These are phyloP conservation scores for Calliphora vicina DNA, from an alignment of 1,140 invertebrate species.

Conservation along the genomic window DNA sequence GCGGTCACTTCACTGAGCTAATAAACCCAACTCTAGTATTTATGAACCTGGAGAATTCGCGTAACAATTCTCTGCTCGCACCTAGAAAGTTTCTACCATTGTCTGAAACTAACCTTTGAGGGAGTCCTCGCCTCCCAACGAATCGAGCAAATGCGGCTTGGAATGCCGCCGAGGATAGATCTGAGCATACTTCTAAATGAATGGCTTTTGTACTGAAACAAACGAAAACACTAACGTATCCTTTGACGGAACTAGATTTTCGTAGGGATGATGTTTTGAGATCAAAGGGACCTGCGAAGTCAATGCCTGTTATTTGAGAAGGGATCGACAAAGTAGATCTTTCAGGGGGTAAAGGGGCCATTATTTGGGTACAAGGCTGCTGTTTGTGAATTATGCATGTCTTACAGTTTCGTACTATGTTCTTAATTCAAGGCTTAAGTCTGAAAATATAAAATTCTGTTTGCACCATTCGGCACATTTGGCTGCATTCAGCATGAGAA, in stretches of 20 bases:
- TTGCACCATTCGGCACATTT: background rate
- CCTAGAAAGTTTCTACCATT: background rate
- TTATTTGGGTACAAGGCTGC: background rate
- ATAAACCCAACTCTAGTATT: too few species aligned
- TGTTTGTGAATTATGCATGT: background rate
- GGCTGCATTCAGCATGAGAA: background rate
- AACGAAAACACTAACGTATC: constrained; percentile 5
- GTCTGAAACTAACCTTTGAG: background rate
- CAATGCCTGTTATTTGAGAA: background rate
- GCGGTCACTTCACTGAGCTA: too few species aligned
- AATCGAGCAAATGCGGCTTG: constrained; percentile 34
- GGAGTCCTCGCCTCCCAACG: background rate
- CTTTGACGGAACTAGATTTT: background rate
- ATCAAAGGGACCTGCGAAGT: constrained; percentile 1
- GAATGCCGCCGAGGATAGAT: constrained; percentile 40
- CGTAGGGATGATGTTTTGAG: background rate
- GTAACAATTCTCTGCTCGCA: background rate
- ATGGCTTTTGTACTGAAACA: constrained; percentile 36
- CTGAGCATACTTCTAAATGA: constrained; percentile 13
- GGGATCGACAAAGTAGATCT: background rate
- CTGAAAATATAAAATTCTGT: background rate
- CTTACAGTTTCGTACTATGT: background rate
- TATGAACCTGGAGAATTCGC: background rate
- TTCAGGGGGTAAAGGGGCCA: background rate
- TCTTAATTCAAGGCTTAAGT: background rate